Evolutionary conservation across 2,113 vertebrate genomes (phyloP).

Genomic region (Dasyprocta punctata): DNA sequence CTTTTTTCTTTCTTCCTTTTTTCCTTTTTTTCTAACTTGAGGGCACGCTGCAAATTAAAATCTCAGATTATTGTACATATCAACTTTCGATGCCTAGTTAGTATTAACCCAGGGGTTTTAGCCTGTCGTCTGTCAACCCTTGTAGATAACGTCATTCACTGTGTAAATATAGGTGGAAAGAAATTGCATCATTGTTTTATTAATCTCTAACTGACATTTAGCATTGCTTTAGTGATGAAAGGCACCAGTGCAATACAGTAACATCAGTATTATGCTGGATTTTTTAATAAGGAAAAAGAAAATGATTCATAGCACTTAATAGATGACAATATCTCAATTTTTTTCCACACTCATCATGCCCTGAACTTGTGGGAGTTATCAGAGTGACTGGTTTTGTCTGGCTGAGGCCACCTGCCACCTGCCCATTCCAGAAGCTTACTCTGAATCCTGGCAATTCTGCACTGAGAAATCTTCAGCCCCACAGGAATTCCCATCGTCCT

Average conservation of each 20-base stretch:
- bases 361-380: background rate
- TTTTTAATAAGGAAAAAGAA: background rate
- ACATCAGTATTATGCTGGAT: background rate
- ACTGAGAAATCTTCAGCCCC: background rate
- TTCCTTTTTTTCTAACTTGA: background rate
- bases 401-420: background rate
- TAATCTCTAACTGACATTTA: background rate
- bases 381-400: rapidly evolving
- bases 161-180: background rate
- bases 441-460: background rate
- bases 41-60: background rate
- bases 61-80: background rate
- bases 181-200: background rate
- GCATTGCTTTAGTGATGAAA: background rate
- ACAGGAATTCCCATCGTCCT: background rate
- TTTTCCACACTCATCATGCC: background rate
- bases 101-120: background rate
- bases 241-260: background rate
- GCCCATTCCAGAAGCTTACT: background rate
- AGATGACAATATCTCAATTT: background rate
- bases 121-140: background rate
- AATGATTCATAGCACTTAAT: background rate
- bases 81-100: background rate
- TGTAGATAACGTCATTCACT: background rate
- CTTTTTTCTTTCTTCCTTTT: background rate